Base-by-base conservation (phyloP, 2,113 vertebrate species). In the Forbesichthys agassizii region DNA sequence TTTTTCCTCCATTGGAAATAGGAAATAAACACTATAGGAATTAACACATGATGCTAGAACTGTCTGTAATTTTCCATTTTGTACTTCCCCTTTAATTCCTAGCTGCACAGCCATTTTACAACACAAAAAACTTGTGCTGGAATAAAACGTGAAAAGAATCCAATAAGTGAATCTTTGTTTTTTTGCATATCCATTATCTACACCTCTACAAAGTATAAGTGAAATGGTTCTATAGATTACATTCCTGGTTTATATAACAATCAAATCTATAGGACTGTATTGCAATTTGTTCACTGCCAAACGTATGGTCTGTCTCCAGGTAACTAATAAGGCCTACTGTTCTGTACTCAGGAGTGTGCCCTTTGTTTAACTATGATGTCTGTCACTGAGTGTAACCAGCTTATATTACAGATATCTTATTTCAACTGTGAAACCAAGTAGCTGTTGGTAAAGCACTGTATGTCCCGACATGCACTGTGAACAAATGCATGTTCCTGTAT, bases 1-100 rank as follows among this genome's bases (percentile, higher is more conserved):
- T 58, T 87, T 91, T 90, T 91, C 80, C 36, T 5, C 80, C 85
- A 84, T 87, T 80, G 78, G 87, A 27, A 90, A 88, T 91, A 84
- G 85, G 80, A 86, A 85, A 85, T 80, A 80, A 86, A 87, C 85
- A 84, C 80, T 75, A 87, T 91, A 91, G 88, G 84, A 74, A 81
- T 91, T 88, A 84, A 87, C 72, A 85, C 87, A 89, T 89, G 80
- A 81, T 85, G 84, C 71, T 91, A 90, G 86, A 90, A 79, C 80
- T 90, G 90, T 92, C 88, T 91, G 87, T 91, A 83, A 85, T 87
- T 91, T 90, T 85, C 88, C 87, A 91, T 91, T 93, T 93, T 92
- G 89, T 92, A 92, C 89, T 91, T 90, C 88, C 90, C 88, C 88
- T 87, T 91, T 82, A 89, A 89, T 84, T 90, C 90, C 86, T 88